These are phyloP conservation scores for Caenorhabditis sp. DNA, from an alignment of 2,888 invertebrate genomes.

Conservation along the genomic window DNA sequence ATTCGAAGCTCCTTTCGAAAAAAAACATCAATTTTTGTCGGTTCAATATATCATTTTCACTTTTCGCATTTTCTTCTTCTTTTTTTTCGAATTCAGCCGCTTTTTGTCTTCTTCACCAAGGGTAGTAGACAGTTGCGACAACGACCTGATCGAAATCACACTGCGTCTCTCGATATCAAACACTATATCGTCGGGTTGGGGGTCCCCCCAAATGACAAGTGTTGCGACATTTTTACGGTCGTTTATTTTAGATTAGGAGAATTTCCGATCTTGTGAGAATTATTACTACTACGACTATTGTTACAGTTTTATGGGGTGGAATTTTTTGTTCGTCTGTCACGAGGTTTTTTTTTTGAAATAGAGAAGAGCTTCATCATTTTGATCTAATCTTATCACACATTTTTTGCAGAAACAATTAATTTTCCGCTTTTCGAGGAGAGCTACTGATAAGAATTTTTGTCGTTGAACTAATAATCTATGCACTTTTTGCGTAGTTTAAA, in stretches of 20 bases:
- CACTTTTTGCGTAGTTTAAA: too few relatives aligned
- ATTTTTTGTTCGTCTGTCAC: not conserved
- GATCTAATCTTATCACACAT: not conserved
- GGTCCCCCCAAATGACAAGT: not conserved
- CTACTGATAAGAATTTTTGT: not conserved
- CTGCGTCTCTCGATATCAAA: not conserved
- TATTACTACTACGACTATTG: not conserved
- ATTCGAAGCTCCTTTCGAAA: not conserved
- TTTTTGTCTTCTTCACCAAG: not conserved
- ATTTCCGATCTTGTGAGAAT: not conserved
- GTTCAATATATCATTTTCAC: constrained; percentile 1
- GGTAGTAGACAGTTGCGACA: not conserved
- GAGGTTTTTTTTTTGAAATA: not conserved
- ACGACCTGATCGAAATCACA: not conserved
- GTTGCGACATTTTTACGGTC: constrained; percentile 1
- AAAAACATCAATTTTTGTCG: not conserved
- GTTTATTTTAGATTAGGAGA: not conserved
- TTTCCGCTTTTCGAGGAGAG: not conserved
- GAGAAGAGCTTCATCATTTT: not conserved
- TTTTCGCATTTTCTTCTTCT: not conserved
- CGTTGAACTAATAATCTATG: not conserved
- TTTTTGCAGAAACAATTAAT: not conserved
- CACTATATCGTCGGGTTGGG: not conserved
- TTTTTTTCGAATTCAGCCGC: not conserved
- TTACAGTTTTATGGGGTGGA: not conserved